Conservation (phyloP, 2,113 vertebrate genomes). For the Leuciscus idus region DNA sequence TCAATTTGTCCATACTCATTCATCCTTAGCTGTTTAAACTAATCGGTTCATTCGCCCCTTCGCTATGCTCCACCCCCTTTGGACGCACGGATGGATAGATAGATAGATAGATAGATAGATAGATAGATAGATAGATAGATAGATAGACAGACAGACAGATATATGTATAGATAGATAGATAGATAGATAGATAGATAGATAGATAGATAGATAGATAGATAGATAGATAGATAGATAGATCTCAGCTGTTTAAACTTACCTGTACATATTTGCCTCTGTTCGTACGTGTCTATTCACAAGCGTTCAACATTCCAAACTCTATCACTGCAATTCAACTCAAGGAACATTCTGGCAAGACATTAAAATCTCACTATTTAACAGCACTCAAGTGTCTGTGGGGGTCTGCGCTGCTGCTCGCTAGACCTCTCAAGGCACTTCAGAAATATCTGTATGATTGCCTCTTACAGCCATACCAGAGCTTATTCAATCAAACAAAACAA, state of each 20-base stretch:
- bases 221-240: no score
- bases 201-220: no score
- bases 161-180: no score
- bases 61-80: background rate
- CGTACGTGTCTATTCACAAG: background rate
- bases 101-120: rapidly evolving
- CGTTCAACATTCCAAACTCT: background rate
- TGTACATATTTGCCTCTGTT: background rate
- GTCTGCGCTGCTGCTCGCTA: conserved; percentile 17
- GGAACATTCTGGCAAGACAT: conserved; percentile 4
- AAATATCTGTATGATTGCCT: conserved; percentile 54
- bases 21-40: background rate
- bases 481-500: conserved; percentile 64
- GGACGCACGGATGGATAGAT: no score
- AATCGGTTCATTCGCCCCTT: background rate
- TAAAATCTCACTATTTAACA: conserved; percentile 29
- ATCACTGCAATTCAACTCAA: background rate
- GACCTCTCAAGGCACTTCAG: conserved; percentile 45
- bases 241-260: background rate
- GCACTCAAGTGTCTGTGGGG: conserved; percentile 19
- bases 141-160: no score
- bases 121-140: no score
- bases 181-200: no score
- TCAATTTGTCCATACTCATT: background rate
- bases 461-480: conserved; percentile 53